Evolutionary conservation across 2,888 invertebrate genomes (phyloP).

Genomic region (Callimorpha dominula): DNA sequence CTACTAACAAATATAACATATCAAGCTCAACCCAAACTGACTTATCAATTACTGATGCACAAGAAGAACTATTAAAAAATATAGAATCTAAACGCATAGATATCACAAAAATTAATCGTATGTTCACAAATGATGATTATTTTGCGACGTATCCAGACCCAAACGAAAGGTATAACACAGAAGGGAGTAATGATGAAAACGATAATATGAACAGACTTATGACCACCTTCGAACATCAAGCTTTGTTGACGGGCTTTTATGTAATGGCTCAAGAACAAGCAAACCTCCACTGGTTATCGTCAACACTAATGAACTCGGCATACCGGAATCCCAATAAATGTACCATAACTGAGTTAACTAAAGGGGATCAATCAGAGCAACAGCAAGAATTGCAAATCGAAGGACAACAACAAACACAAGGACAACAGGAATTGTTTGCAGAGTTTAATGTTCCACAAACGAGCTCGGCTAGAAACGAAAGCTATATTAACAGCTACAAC

Average conservation of each 20-base stretch:
- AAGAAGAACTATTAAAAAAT: neutral
- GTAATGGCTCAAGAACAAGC: neutral
- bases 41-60: neutral
- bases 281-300: no score
- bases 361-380: neutral
- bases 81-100: neutral
- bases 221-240: neutral
- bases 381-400: neutral
- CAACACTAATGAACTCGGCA: neutral
- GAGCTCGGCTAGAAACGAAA: neutral
- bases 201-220: neutral
- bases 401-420: neutral
- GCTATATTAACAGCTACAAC: neutral
- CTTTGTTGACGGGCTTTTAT: neutral
- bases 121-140: neutral
- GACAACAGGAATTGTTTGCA: no score
- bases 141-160: neutral
- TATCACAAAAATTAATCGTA: neutral
- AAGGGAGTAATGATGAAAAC: neutral
- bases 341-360: neutral
- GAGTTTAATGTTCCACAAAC: neutral
- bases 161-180: no score
- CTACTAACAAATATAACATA: neutral
- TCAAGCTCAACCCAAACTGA: slow-evolving; percentile 2
- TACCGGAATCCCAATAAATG: neutral